Percentiles rank a stretch among this genome's conserved stretches.
Evolutionary conservation across 2,113 vertebrate genomes (phyloP).

Genomic region (Erpornis zantholeuca): DNA sequence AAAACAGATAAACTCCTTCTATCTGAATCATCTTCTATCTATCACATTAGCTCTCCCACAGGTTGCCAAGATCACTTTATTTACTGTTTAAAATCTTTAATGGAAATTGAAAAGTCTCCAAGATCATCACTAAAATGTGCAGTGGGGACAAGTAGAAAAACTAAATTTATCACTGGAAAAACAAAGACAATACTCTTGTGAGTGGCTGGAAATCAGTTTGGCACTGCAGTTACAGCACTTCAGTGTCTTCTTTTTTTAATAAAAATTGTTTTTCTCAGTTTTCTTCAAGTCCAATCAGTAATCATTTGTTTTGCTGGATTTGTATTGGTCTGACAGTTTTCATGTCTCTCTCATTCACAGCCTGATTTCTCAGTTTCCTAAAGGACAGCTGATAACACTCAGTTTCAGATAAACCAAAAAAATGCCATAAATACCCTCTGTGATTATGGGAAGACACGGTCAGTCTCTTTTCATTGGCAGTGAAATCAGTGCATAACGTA

Average conservation of each 20-base stretch:
- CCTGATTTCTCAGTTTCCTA: constrained; percentile 44
- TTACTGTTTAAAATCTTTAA: not conserved
- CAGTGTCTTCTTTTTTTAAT: not conserved
- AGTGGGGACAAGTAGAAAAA: not conserved
- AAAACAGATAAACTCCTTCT: not conserved
- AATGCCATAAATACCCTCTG: constrained; percentile 27
- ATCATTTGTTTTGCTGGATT: constrained; percentile 20
- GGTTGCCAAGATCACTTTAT: not conserved
- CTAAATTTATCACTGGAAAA: constrained; percentile 5
- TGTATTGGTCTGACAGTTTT: constrained; percentile 33
- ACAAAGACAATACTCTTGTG: not conserved
- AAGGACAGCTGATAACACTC: constrained; percentile 51
- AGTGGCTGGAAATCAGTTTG: constrained; percentile 28
- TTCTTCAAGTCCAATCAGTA: constrained; percentile 41
- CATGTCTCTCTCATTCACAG: constrained; percentile 18
- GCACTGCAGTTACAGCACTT: not conserved
- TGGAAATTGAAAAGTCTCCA: constrained; percentile 18
- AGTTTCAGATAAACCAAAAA: constrained; percentile 44
- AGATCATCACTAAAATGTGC: not conserved
- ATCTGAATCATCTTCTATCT: not conserved
- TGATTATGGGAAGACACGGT: constrained; percentile 39
- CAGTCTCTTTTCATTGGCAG: constrained; percentile 62
- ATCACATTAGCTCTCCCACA: not conserved
- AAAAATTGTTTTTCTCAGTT: constrained; percentile 57
- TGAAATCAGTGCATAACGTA: constrained; percentile 51